Percentiles rank a stretch among this genome's conserved stretches.
Conservation (phyloP, 2,888 invertebrate genomes). For the Strigamia maritima region DNA sequence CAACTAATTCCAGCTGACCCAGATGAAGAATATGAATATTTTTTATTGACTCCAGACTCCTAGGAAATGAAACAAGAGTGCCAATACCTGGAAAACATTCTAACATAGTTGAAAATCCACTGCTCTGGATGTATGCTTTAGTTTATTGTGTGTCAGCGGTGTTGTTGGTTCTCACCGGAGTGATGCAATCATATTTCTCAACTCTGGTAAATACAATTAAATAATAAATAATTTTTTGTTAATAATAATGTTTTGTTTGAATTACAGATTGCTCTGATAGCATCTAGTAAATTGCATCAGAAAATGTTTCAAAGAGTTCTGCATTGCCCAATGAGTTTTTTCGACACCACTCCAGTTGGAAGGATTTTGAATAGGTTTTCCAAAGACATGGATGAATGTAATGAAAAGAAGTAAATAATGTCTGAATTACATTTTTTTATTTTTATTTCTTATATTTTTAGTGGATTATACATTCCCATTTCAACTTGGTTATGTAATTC, state of each 20-base stretch:
- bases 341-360: conserved; percentile 54
- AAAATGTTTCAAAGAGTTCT: conserved; percentile 49
- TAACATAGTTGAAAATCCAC: conserved; percentile 53
- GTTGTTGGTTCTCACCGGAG: conserved; percentile 53
- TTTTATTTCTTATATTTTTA: background rate
- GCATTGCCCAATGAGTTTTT: conserved; percentile 53
- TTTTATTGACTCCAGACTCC: background rate
- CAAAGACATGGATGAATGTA: conserved; percentile 56
- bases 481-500: conserved; percentile 32
- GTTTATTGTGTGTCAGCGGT: conserved; percentile 54
- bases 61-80: background rate
- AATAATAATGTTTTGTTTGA: background rate
- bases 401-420: conserved; percentile 37
- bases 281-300: conserved; percentile 52
- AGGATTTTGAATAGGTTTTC: conserved; percentile 55
- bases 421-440: too few species aligned
- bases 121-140: conserved; percentile 52
- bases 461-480: conserved; percentile 37
- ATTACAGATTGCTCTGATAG: conserved; percentile 45
- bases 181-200: conserved; percentile 45
- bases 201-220: background rate
- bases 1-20: background rate
- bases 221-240: background rate
- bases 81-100: conserved; percentile 26
- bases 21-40: background rate